Conservation (phyloP, 2,113 vertebrate genomes). For the Equus quagga region DNA sequence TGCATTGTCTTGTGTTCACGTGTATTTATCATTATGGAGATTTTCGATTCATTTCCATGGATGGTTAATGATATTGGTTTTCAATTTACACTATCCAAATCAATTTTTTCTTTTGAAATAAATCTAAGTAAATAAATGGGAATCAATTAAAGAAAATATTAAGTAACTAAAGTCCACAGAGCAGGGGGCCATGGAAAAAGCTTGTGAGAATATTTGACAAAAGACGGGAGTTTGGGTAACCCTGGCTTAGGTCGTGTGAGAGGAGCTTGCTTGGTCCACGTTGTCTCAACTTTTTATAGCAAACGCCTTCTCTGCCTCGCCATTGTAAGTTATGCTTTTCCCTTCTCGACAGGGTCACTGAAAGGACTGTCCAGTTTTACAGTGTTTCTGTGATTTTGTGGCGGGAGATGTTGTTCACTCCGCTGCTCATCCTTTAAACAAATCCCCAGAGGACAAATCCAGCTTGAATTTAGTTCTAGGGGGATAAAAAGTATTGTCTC, state of each 20-base stretch:
- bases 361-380: neutral
- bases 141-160: neutral
- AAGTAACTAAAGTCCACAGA: neutral
- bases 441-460: constrained; percentile 62
- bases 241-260: neutral
- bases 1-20: neutral
- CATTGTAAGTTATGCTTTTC: neutral
- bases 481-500: constrained; percentile 66
- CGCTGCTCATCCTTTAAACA: constrained; percentile 57
- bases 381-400: neutral
- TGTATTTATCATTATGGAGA: no score
- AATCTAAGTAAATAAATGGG: neutral
- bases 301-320: neutral
- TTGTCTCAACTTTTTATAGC: neutral
- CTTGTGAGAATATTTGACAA: neutral
- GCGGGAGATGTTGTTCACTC: neutral
- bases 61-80: neutral
- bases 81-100: neutral
- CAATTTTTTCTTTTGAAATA: constrained; percentile 2
- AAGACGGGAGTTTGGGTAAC: no score
- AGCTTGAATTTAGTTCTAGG: constrained; percentile 43
- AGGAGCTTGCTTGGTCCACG: fast-evolving
- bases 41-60: neutral
- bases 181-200: neutral
- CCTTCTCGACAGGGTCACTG: neutral